A percentile compares a stretch with the other conserved stretches of the same genome.
Conservation (phyloP, 2,797 vertebrate species). For the Selene dorsalis region DNA sequence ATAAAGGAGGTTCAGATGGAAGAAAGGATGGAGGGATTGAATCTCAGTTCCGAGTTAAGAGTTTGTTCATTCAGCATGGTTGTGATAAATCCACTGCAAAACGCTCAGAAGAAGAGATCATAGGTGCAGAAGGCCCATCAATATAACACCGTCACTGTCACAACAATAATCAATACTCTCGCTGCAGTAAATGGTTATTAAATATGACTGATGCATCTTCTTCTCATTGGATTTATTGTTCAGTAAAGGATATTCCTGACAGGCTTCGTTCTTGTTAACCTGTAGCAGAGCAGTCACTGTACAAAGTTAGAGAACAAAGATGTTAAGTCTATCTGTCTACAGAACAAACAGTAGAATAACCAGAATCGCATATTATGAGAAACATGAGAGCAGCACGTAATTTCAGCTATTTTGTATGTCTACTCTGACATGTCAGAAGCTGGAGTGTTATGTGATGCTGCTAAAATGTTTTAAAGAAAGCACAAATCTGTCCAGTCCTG, state of each 20-base stretch:
- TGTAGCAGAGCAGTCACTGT: slow-evolving; percentile 10
- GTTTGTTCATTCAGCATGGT: slow-evolving; percentile 11
- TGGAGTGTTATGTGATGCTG: slow-evolving; percentile 51
- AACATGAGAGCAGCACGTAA: slow-evolving; percentile 12
- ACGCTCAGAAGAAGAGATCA: slow-evolving; percentile 13
- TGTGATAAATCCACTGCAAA: slow-evolving; percentile 28
- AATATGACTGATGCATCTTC: slow-evolving; percentile 54
- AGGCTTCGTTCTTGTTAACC: slow-evolving; percentile 3
- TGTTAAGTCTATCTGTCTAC: background rate
- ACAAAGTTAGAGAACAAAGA: slow-evolving; percentile 10
- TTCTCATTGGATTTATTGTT: slow-evolving; percentile 36
- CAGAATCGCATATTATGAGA: slow-evolving; percentile 7
- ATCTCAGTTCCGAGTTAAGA: slow-evolving; percentile 12
- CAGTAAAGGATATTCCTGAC: slow-evolving; percentile 31
- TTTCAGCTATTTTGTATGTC: slow-evolving; percentile 12
- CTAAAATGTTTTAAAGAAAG: slow-evolving; percentile 63
- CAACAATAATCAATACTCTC: slow-evolving; percentile 61
- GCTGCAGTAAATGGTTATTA: slow-evolving; percentile 60
- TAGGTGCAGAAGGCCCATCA: slow-evolving; percentile 33
- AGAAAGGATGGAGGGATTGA: background rate
- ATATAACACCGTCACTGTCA: slow-evolving; percentile 40
- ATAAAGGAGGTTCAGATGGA: slow-evolving; percentile 10
- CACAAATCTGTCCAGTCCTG: slow-evolving; percentile 66
- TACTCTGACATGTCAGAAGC: slow-evolving; percentile 37
- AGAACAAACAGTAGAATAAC: background rate